Evolutionary conservation across 2,113 vertebrate species (phyloP), one percentile per base, ranked within the genome.

Genomic region (Lathamus discolor): DNA sequence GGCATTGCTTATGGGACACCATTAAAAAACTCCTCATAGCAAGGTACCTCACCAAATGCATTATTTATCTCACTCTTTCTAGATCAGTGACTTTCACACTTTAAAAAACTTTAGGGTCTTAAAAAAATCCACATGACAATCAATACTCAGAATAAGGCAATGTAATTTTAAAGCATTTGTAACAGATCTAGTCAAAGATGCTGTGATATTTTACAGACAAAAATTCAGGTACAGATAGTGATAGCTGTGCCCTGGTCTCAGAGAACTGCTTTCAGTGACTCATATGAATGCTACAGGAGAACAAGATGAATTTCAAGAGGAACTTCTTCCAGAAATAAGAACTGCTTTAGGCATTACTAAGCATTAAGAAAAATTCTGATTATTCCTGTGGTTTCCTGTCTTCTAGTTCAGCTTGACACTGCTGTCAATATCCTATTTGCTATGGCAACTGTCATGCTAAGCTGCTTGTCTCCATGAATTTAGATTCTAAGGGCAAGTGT

Each of bases 251-350:
- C 17, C 29, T 43, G 11, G 15, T 66, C 51, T 8, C 75, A 70
- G 59, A 75, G 5, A 62, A 43, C 9, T 0, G 1, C 10, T 39
- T 2, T 0, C 41, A 63, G 33, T 63, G 22, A 46, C 12, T 57
- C 43, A 19, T 5, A 1, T 24, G 13, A 35, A 10, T 18, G 17
- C 1, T 70, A 25, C 25, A 18, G 55, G 25, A 86, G 49, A 77
- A 17, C 16, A 77, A 39, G 7, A 24, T 4, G n/a, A 57, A 31
- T 6, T 83, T 9, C n/a, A 69, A 66, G 49, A 14, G 37, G 23
- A 86, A n/a, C 28, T 80, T 10, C 23, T 75, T 54, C 46, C 48
- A 1, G 0, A 93, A 93, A 84, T 10, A 68, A 16, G 16, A 46
- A 44, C 24, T 77, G 13, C 37, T 76, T 62, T 22, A 37, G 37